These are phyloP conservation scores for Diorhabda carinulata DNA, from an alignment of 1,140 invertebrate genomes.

Conservation along the genomic window DNA sequence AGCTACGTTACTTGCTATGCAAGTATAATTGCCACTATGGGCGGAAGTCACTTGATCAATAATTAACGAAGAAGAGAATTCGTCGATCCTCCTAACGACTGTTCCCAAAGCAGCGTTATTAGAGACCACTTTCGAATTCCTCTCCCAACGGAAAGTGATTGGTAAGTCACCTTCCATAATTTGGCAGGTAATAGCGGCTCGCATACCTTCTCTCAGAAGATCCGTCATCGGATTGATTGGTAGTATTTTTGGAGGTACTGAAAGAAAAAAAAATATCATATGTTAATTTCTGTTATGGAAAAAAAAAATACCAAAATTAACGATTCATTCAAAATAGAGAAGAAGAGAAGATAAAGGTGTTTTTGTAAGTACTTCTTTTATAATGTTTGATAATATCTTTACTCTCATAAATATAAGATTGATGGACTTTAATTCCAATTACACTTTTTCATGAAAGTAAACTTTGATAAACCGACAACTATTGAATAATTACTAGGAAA, in stretches of 20 bases:
- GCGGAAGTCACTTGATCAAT: constrained; percentile 80
- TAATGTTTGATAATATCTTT: too few relatives aligned
- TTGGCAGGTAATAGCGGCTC: constrained; percentile 88
- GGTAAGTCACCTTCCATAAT: constrained; percentile 92
- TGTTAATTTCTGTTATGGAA: too few relatives aligned
- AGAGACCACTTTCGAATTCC: constrained; percentile 68
- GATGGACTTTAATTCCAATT: too few relatives aligned
- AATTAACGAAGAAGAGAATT: constrained; percentile 83
- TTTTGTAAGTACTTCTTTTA: too few relatives aligned
- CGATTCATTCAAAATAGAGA: too few relatives aligned
- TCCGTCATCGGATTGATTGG: constrained; percentile 78
- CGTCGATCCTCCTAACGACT: constrained; percentile 67
- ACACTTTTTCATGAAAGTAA: too few relatives aligned
- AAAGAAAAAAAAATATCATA: constrained; percentile 36
- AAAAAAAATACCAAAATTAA: too few relatives aligned
- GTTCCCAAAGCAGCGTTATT: constrained; percentile 52
- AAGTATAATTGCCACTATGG: constrained; percentile 86
- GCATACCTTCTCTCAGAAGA: constrained; percentile 81
- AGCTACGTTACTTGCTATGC: constrained; percentile 79
- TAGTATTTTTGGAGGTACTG: constrained; percentile 85
- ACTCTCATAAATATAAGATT: too few relatives aligned
- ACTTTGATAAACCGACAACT: too few relatives aligned
- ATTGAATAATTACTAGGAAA: too few relatives aligned
- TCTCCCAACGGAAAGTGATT: constrained; percentile 81
- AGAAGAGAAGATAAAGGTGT: too few relatives aligned